A percentile compares a stretch with the other conserved stretches of the same genome.
Evolutionary conservation across 2,888 invertebrate genomes (phyloP).

Genomic region (Euplexia lucipara): DNA sequence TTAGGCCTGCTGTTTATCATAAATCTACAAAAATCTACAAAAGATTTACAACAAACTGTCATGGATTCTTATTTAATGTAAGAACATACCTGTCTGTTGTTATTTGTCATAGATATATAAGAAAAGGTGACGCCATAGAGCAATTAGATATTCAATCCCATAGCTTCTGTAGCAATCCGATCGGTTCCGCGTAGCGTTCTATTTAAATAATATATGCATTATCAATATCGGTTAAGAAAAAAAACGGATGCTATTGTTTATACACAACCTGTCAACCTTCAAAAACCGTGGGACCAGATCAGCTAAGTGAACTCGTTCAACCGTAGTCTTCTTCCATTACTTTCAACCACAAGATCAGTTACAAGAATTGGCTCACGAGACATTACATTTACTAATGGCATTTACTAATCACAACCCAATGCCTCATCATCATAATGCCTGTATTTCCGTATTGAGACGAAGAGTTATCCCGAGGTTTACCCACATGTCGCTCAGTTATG

Average conservation of each 20-base stretch:
- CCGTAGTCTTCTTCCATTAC: too few relatives aligned
- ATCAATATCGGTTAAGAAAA: neutral
- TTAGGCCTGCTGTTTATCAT: neutral
- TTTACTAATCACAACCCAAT: too few relatives aligned
- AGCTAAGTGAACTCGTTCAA: neutral
- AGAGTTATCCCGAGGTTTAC: too few relatives aligned
- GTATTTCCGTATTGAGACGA: too few relatives aligned
- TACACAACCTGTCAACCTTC: neutral
- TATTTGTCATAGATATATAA: slow-evolving; percentile 46
- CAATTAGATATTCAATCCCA: slow-evolving; percentile 47
- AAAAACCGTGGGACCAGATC: neutral
- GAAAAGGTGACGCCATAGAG: slow-evolving; percentile 36
- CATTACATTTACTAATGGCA: too few relatives aligned
- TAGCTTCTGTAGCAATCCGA: slow-evolving; percentile 30
- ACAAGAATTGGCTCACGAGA: too few relatives aligned
- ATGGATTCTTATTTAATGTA: neutral
- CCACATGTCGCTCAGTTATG: too few relatives aligned
- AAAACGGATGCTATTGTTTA: neutral
- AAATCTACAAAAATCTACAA: neutral
- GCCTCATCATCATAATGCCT: too few relatives aligned
- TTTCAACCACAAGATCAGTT: too few relatives aligned
- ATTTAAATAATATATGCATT: slow-evolving; percentile 19
- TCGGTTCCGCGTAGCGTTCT: slow-evolving; percentile 42
- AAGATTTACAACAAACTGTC: slow-evolving; percentile 2
- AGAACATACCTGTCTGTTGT: slow-evolving; percentile 10